A percentile compares a stretch with the other conserved stretches of the same genome.
Conservation (phyloP, 2,113 vertebrate genomes). For the Microtus pennsylvanicus region DNA sequence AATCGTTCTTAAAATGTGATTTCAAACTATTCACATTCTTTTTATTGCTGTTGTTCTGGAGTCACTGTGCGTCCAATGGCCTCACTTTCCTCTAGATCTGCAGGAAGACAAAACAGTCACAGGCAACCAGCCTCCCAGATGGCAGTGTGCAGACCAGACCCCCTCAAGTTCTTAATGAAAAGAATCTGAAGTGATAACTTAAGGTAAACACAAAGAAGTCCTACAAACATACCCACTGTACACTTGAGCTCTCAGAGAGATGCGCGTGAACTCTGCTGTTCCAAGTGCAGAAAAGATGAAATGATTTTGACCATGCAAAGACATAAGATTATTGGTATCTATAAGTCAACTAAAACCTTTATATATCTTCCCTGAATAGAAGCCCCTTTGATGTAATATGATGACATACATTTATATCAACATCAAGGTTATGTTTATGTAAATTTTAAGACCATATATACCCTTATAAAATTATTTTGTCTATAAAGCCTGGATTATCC, state of each 20-base stretch:
- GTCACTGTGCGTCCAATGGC: too few relatives aligned
- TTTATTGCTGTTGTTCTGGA: too few relatives aligned
- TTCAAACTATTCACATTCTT: constrained; percentile 16
- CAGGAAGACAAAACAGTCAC: too few relatives aligned
- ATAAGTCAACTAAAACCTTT: neutral
- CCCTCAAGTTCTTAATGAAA: neutral
- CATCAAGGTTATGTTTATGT: constrained; percentile 73
- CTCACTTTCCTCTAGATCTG: too few relatives aligned
- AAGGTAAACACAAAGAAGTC: neutral
- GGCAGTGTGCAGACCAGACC: too few relatives aligned
- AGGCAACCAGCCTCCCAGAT: too few relatives aligned
- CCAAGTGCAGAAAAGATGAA: neutral
- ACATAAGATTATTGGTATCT: neutral
- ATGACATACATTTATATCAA: constrained; percentile 78
- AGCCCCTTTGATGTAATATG: constrained; percentile 68
- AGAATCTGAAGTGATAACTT: neutral
- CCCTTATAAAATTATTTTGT: constrained; percentile 84
- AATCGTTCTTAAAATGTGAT: neutral
- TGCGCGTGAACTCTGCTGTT: neutral
- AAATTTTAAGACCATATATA: constrained; percentile 57
- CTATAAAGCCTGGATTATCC: constrained; percentile 85
- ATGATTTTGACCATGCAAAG: neutral
- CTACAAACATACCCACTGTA: neutral
- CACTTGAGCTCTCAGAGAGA: constrained; percentile 3
- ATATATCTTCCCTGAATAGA: constrained; percentile 75